Conservation (phyloP, 2,113 vertebrate genomes). For the Neogale vison region DNA sequence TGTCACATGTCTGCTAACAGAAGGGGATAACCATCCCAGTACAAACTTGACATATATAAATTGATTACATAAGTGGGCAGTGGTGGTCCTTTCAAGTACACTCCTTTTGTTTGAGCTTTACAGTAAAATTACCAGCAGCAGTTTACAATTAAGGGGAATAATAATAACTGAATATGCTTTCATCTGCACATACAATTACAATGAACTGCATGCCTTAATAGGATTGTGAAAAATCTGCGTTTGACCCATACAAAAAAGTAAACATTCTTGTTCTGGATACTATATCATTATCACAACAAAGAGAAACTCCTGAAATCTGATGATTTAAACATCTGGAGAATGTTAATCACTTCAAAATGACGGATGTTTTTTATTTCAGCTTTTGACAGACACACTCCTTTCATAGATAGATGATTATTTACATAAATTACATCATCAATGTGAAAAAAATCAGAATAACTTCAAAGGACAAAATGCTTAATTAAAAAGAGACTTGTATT, state of each 20-base stretch:
- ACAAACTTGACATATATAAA: constrained; percentile 86
- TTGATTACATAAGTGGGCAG: constrained; percentile 87
- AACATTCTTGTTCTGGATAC: constrained; percentile 93
- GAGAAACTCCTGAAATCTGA: constrained; percentile 92
- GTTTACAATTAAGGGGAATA: constrained; percentile 92
- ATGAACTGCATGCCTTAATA: constrained; percentile 87
- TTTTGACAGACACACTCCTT: constrained; percentile 90
- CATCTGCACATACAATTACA: constrained; percentile 92
- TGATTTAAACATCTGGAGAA: constrained; percentile 93
- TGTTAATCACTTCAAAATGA: constrained; percentile 94
- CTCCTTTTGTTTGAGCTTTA: constrained; percentile 87
- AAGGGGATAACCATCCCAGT: constrained; percentile 84
- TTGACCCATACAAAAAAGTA: constrained; percentile 92
- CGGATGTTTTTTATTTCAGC: constrained; percentile 93
- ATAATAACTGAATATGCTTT: constrained; percentile 91
- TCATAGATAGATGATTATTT: constrained; percentile 91
- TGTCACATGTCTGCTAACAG: constrained; percentile 81
- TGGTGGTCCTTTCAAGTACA: constrained; percentile 89
- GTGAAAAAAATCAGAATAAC: constrained; percentile 84
- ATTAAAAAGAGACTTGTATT: constrained; percentile 86
- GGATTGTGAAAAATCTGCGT: constrained; percentile 91
- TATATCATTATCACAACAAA: constrained; percentile 96
- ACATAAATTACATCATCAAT: constrained; percentile 91
- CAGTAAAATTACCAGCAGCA: constrained; percentile 90
- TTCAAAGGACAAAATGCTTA: constrained; percentile 85